Base-by-base conservation (phyloP, 2,113 vertebrate species). In the Apteryx mantelli region DNA sequence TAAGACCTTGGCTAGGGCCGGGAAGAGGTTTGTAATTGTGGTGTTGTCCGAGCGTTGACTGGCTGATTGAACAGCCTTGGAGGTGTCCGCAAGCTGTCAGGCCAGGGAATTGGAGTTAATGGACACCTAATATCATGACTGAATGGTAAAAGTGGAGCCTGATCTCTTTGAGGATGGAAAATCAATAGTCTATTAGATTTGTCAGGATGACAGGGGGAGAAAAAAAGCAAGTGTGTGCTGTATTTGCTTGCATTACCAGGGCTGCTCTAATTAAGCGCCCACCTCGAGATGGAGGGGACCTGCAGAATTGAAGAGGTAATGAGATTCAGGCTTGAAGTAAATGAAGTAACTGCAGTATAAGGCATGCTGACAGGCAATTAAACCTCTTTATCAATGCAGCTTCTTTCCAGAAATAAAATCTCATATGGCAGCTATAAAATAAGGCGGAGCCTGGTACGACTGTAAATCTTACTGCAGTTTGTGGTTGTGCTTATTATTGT, bases 131-230 rank as follows among this genome's bases (percentile, higher is more conserved):
- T 99, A 98, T 98, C 98, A 98, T 98, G 98, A 99, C 93, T 99
- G 99, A 99, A 99, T 91, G 97, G 98, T 98, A 98, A 98, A 98
- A 98, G 98, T 98, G 97, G 95, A 98, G 97, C 82, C 97, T 98
- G 98, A 99, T 99, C 97, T 98, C 96, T 98, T 97, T 97, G 97
- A 98, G 97, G 98, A 99, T 99, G 97, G 98, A 98, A 99, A 99
- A 99, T 99, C 99, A 98, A 99, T 99, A 99, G 98, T 98, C 98
- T 99, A 99, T 99, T 99, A 99, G 98, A 99, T 98, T 98, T 91
- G 83, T 98, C 98, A 98, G 98, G 96, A 98, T 98, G 98, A 97
- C 89, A 93, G 84, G 63, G 77, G 61, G 76, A 78, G 58, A 46
- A 88, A 93, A 76, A 95, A 80, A 95, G 19, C 0, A 4, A 63